Evolutionary conservation across 1,140 invertebrate species (phyloP).

Genomic region (Lerema accius): DNA sequence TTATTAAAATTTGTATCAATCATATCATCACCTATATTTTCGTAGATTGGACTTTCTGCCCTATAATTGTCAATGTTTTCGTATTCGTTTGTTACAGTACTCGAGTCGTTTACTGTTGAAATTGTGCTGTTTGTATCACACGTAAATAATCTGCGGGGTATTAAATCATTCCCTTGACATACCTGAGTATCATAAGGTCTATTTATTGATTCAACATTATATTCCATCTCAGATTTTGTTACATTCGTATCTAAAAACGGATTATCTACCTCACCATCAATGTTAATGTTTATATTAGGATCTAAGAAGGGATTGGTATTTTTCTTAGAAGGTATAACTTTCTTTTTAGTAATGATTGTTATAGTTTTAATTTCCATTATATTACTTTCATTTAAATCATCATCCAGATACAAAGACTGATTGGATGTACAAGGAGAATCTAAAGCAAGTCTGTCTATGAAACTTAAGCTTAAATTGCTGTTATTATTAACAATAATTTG

Average conservation of each 20-base stretch:
- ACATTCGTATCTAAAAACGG: constrained; percentile 56
- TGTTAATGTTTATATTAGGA: constrained; percentile 54
- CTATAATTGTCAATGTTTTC: constrained; percentile 70
- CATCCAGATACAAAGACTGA: constrained; percentile 75
- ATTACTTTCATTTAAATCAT: constrained; percentile 81
- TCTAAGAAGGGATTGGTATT: constrained; percentile 79
- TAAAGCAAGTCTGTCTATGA: constrained; percentile 75
- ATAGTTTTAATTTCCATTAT: constrained; percentile 83
- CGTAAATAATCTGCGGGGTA: constrained; percentile 70
- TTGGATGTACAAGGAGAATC: constrained; percentile 67
- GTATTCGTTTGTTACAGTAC: constrained; percentile 59
- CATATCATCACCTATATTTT: constrained; percentile 62
- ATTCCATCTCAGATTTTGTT: constrained; percentile 56
- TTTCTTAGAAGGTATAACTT: constrained; percentile 54
- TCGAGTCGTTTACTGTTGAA: constrained; percentile 69
- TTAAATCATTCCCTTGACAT: constrained; percentile 42
- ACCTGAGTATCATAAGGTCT: constrained; percentile 38
- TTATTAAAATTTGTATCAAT: constrained; percentile 64
- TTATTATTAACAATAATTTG: constrained; percentile 69
- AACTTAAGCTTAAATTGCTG: constrained; percentile 74
- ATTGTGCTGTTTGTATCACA: constrained; percentile 74
- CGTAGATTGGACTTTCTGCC: constrained; percentile 71
- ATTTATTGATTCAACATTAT: constrained; percentile 51
- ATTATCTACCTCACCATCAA: constrained; percentile 45
- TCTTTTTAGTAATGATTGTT: constrained; percentile 76